Base-by-base conservation (phyloP, 2,888 invertebrate species). In the Anoncus sp. region DNA sequence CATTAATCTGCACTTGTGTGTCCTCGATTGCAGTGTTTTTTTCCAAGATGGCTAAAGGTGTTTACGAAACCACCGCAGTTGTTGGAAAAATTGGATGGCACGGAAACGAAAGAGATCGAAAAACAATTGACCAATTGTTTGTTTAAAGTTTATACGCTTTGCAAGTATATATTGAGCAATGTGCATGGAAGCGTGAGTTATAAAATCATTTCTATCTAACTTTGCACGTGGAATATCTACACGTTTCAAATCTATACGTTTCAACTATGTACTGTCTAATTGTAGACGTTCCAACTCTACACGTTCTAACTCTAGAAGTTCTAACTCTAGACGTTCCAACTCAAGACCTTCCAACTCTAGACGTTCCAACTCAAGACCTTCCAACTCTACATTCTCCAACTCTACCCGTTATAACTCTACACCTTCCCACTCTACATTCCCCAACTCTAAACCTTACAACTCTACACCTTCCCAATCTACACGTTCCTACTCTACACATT, bases 121-220 rank as follows among this genome's bases (percentile, higher is more conserved):
- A 82, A 62, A 27, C 85, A 85, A 40, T 70, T 87, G 40, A 69
- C 63, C 14, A 83, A 83, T 67, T 86, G 84, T 31, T 70, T 86
- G 31, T 80, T 31, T 4, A 88, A 89, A 79, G 67, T 87, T 9
- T 87, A 86, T 59, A 71, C 70, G 0, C 72, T 89, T 3, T 85
- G 87, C 71, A 82, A 86, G 51, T 81, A 83, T 60, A 71, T 89
- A 22, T 71, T 80, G 51, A 77, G 71, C 10, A 62, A 27, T 2
- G 57, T 62, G 5, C 43, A 60, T 14, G 71, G 75, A 47, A 59
- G 57, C 16, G 87, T 87, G 75, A 80, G 83, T 38, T 31, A 35
- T 40, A 10, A 9, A 38, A 38, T 38, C 10, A 6, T 7, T 4
- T 31, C 31, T 31, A 31, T 6, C 4, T 6, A 31, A 31, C 7